Evolutionary conservation across 2,888 invertebrate species (phyloP).

Genomic region (Mechanitis mazaeus): DNA sequence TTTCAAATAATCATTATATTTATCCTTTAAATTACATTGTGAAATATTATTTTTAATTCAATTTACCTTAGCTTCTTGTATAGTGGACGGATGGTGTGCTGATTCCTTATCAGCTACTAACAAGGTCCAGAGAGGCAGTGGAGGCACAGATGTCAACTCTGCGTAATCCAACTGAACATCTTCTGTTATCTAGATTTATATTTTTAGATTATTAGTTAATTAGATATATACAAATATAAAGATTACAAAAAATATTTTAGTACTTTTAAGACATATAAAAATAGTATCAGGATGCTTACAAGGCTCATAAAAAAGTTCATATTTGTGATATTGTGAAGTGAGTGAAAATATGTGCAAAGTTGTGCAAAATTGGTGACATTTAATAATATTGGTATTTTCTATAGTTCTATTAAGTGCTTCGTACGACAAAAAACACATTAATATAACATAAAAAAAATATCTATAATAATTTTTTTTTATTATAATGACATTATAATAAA

Average conservation of each 20-base stretch:
- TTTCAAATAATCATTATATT: not conserved
- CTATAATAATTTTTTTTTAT: too few relatives aligned
- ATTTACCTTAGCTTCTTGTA: constrained; percentile 71
- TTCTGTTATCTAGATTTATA: constrained; percentile 80
- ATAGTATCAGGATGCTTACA: constrained; percentile 9
- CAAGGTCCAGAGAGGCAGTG: constrained; percentile 96
- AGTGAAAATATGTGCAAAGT: too few relatives aligned
- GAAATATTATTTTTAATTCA: too few relatives aligned
- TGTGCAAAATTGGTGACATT: too few relatives aligned
- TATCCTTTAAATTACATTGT: too few relatives aligned
- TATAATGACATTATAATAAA: too few relatives aligned
- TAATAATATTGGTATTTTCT: too few relatives aligned
- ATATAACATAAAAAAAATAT: too few relatives aligned
- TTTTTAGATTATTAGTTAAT: not conserved
- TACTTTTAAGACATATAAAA: too few relatives aligned
- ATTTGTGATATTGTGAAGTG: too few relatives aligned
- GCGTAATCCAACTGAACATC: constrained; percentile 94
- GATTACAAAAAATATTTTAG: not conserved
- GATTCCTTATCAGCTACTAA: constrained; percentile 95
- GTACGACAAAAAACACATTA: too few relatives aligned
- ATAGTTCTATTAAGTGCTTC: too few relatives aligned
- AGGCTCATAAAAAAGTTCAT: not conserved
- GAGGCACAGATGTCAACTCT: constrained; percentile 98
- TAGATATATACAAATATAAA: not conserved
- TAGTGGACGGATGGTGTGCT: constrained; percentile 74